Base-by-base conservation (phyloP, 1,140 invertebrate species). In the Micrasema longulum region DNA sequence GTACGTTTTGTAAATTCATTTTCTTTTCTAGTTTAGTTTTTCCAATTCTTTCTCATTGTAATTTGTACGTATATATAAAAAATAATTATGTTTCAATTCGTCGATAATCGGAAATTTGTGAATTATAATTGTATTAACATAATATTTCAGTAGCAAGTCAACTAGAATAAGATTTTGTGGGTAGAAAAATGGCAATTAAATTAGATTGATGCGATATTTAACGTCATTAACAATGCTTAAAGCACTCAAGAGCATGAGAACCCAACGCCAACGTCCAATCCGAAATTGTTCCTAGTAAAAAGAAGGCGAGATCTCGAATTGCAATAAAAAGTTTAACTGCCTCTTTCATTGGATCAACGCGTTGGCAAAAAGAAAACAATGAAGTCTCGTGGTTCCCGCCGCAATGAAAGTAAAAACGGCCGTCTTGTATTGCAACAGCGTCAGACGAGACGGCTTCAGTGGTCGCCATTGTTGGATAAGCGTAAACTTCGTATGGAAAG, bases 341-440 rank as follows among this genome's bases (percentile, higher is more conserved):
- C 20, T 52, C 48, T 52, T 52, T 23, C 9, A 4, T 14, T 3
- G 43, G 43, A 47, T 47, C 43, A 52, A 22, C 18, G 18, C 18
- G 22, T 22, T 22, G 20, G 18, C 1, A 52, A 52, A 52, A 52
- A 52, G 20, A 52, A 52, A 52, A 52, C 48, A 22, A 52, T 52
- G 20, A 52, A 1, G 10, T 52, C 48, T 52, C 48, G 48, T 10
- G n/a, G 20, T 52, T 52, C 48, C 20, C 48, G 48, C 20, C 48
- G 26, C 48, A 22, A 52, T 23, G 48, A 52, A 52, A 52, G 48
- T 52, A 52, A 52, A 47, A 52, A 52, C 22, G 48, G 48, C 43
- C 3, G 5, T 22, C 16, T 14, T 12, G 48, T 52, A n/a, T 52
- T 22, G 48, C 48, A 52, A 52, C 20, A 52, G 16, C 20, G 48